phyloP scores from a whole-genome alignment of 1,140 invertebrate species.

The Hermetia illucens region DNA sequence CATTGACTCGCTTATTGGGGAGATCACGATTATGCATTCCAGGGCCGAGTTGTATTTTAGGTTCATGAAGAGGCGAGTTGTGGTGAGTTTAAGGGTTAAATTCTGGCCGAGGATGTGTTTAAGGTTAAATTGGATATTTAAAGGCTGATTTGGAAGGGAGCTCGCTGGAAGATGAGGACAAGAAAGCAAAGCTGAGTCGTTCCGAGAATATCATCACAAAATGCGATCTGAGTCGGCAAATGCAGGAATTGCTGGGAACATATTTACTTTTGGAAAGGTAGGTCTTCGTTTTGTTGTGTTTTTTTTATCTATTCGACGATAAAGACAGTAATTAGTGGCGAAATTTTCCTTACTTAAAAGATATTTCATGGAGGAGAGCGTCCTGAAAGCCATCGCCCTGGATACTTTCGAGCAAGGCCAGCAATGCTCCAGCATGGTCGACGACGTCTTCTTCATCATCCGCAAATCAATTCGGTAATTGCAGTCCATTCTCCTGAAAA shows the following conservation, averaged over 20 bases:
- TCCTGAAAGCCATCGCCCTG: slow-evolving; percentile 84
- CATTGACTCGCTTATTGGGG: slow-evolving; percentile 75
- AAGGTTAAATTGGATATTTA: slow-evolving; percentile 2
- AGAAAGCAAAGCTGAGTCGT: slow-evolving; percentile 38
- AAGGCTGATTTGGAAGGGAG: slow-evolving; percentile 54
- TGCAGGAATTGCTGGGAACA: slow-evolving; percentile 81
- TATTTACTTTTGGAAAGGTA: slow-evolving; percentile 85
- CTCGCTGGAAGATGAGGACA: slow-evolving; percentile 33
- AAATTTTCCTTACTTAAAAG: too few relatives aligned
- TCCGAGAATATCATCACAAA: slow-evolving; percentile 58
- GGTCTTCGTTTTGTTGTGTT: too few relatives aligned
- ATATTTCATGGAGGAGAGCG: slow-evolving; percentile 92
- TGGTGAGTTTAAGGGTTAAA: slow-evolving; percentile 37
- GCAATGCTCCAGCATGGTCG: slow-evolving; percentile 83
- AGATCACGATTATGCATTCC: slow-evolving; percentile 84
- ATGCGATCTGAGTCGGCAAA: slow-evolving; percentile 63
- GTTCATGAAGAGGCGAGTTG: slow-evolving; percentile 69
- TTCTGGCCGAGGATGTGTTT: not conserved
- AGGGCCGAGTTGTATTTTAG: slow-evolving; percentile 80
- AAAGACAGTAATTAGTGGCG: too few relatives aligned
- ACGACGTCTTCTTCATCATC: slow-evolving; percentile 96
- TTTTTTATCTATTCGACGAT: too few relatives aligned
- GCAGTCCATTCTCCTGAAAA: slow-evolving; percentile 5
- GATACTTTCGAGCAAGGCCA: slow-evolving; percentile 56
- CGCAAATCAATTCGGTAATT: slow-evolving; percentile 82